Conservation (phyloP, 2,888 invertebrate species). For the Arge pagana region DNA sequence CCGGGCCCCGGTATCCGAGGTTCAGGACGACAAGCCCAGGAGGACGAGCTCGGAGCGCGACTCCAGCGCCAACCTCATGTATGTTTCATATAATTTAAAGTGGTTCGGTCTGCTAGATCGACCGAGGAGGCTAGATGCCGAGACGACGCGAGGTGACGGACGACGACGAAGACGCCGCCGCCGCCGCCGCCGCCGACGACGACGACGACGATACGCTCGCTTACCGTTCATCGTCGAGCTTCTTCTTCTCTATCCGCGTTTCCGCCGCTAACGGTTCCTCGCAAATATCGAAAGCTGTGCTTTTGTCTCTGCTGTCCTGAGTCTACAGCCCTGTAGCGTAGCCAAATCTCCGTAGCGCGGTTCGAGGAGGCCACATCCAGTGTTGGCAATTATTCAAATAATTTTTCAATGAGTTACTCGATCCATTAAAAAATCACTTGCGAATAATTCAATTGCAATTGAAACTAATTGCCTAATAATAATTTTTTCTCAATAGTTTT, state of each 20-base stretch:
- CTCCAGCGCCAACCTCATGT: slow-evolving; percentile 60
- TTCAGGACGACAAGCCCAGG: slow-evolving; percentile 29
- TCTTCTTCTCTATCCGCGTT: too few relatives aligned
- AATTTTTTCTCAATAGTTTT: too few relatives aligned
- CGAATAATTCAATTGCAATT: too few relatives aligned
- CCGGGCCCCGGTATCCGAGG: slow-evolving; percentile 35
- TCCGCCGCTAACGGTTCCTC: too few relatives aligned
- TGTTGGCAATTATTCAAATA: too few relatives aligned
- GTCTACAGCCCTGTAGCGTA: too few relatives aligned
- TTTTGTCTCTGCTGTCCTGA: too few relatives aligned
- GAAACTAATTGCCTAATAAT: too few relatives aligned
- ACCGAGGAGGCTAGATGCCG: slow-evolving; percentile 31
- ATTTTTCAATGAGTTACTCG: too few relatives aligned
- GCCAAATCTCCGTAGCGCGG: background rate
- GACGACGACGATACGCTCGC: background rate
- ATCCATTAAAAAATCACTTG: too few relatives aligned
- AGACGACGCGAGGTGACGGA: slow-evolving; percentile 25
- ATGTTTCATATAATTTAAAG: slow-evolving; percentile 67
- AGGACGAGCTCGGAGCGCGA: slow-evolving; percentile 43
- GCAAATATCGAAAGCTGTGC: too few relatives aligned
- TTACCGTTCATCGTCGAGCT: too few relatives aligned
- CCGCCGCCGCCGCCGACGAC: slow-evolving; percentile 1
- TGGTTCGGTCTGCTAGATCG: slow-evolving; percentile 56
- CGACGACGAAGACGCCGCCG: slow-evolving; percentile 28
- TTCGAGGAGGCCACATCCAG: background rate